phyloP scores from a whole-genome alignment of 37 sponge, comb jelly and placozoan genomes.

The Chondrosia reniformis region DNA sequence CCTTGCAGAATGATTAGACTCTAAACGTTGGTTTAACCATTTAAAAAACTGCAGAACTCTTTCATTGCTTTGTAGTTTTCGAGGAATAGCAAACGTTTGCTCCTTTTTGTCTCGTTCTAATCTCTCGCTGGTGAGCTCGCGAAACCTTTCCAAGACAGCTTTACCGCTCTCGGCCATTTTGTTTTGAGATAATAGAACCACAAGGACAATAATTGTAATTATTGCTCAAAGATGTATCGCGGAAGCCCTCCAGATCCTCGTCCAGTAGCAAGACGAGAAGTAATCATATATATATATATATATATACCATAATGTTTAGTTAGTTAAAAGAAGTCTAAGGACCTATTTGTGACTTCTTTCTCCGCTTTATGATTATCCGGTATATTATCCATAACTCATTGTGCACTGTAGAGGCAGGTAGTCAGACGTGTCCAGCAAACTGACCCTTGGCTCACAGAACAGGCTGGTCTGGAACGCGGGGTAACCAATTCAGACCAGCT shows the following conservation, averaged over 20 bases:
- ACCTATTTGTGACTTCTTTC: background rate
- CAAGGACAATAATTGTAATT: too few species aligned
- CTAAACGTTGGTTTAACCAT: too few species aligned
- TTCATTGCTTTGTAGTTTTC: background rate
- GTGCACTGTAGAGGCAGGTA: background rate
- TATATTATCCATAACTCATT: background rate
- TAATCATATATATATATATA: too few species aligned
- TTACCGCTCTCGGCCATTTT: constrained; percentile 8
- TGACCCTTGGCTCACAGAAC: background rate
- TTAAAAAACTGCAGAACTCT: background rate
- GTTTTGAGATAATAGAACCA: too few species aligned
- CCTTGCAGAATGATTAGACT: background rate
- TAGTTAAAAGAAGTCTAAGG: too few species aligned
- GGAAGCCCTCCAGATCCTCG: too few species aligned
- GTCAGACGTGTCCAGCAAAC: background rate
- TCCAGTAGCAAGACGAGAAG: too few species aligned
- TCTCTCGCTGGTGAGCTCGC: background rate
- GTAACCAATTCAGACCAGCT: background rate
- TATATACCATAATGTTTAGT: too few species aligned
- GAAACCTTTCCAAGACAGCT: background rate
- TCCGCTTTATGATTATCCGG: background rate
- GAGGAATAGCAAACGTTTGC: background rate
- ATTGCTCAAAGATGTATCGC: too few species aligned
- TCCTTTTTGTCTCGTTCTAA: background rate
- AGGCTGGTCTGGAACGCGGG: background rate